Evolutionary conservation across 2,113 vertebrate genomes (phyloP), one percentile per base, ranked within the genome.

Genomic region (Hymenochirus boettgeri): DNA sequence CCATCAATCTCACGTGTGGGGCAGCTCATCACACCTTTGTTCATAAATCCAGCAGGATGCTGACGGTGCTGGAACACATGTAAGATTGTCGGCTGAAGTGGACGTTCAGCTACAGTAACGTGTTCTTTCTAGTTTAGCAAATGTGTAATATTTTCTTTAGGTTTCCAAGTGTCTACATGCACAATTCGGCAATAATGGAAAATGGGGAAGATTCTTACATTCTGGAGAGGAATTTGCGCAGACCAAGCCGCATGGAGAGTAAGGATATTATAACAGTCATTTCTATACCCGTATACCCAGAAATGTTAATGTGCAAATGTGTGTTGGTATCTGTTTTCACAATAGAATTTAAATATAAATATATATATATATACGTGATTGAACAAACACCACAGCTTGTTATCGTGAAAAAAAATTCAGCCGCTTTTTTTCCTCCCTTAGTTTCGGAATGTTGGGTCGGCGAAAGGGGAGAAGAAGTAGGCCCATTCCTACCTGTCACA

Each of bases 101-200:
- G 4, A 6, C 13, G 35, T 5, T 39, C 5, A 12, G 12, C 12
- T 3, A 11, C 5, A 9, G 35, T 39, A 12, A 3, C 5, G 35
- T 31, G 29, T 31, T 31, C 10, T 31, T 31, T 31, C 10, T 31
- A 31, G 5, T 5, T 5, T 42, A 42, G 12, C 12, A 5, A 3
- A 11, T 13, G 7, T 39, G 7, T 13, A 9, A 11, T 39, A 11
- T 39, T 42, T 17, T 42, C 2, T 42, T 42, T 31, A 53, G 63
- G 13, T 54, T 37, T 54, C 56, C 19, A 65, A 9, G 26, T 65
- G n/a, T n/a, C n/a, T n/a, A n/a, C n/a, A n/a, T n/a, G n/a, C 24
- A 15, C 69, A 23, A 26, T 69, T 53, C 61, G 37, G 47, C 61
- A 5, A 67, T 71, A 57, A 72, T 69, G 51, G 71, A 71, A 69